phyloP scores from a whole-genome alignment of 2,888 invertebrate genomes.

The Cosmorhoe ocellata region DNA sequence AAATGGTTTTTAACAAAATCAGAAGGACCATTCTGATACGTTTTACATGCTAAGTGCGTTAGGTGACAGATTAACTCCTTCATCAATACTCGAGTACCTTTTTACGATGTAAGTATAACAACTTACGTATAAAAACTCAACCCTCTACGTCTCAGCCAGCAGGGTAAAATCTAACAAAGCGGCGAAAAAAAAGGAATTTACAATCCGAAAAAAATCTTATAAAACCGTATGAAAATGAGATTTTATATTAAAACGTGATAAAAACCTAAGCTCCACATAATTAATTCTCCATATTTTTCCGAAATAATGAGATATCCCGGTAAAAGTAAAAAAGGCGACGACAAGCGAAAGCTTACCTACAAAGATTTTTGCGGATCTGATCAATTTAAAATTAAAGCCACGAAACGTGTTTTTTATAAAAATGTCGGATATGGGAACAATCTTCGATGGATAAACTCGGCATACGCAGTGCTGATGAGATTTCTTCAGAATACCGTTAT shows the following conservation, averaged over 20 bases:
- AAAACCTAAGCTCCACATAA: constrained; percentile 58
- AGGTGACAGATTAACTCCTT: too few species aligned
- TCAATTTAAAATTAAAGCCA: constrained; percentile 83
- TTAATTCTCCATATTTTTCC: constrained; percentile 68
- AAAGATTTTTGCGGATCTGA: constrained; percentile 75
- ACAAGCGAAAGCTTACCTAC: constrained; percentile 66
- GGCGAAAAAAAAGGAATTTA: constrained; percentile 21
- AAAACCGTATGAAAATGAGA: constrained; percentile 21
- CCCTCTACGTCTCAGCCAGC: neutral
- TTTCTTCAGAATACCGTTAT: constrained; percentile 41
- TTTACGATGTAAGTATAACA: too few species aligned
- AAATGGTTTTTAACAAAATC: too few species aligned
- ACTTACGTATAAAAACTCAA: too few species aligned
- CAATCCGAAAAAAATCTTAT: constrained; percentile 25
- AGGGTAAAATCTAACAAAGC: neutral
- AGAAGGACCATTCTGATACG: too few species aligned
- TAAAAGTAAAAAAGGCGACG: constrained; percentile 61
- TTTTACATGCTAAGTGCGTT: too few species aligned
- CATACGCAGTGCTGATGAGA: constrained; percentile 53
- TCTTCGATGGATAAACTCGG: constrained; percentile 72
- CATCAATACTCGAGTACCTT: too few species aligned
- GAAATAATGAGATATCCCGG: constrained; percentile 65
- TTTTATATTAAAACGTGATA: constrained; percentile 26
- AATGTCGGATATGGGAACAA: constrained; percentile 77
- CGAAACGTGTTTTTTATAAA: constrained; percentile 83